These are phyloP conservation scores for Semaprochilodus insignis DNA, from an alignment of 2,797 vertebrate genomes.

Conservation along the genomic window DNA sequence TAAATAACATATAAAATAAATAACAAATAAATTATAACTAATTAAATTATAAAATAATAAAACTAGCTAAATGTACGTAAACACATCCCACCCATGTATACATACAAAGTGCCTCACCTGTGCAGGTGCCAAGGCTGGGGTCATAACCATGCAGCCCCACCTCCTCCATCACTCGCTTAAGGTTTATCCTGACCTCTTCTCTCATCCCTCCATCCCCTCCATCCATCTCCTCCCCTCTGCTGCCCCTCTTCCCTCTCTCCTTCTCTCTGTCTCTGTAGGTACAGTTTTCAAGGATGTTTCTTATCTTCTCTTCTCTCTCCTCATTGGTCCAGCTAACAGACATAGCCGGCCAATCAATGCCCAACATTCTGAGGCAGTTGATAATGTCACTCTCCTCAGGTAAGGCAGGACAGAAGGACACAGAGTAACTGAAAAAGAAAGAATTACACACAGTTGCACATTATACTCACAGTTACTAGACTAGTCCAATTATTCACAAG, in stretches of 20 bases:
- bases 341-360: conserved; percentile 82
- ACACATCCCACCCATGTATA: not conserved
- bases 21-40: no score
- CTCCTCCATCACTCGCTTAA: conserved; percentile 84
- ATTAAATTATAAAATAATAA: no score
- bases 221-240: conserved; percentile 65
- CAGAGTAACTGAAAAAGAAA: conserved; percentile 61
- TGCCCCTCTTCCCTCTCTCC: conserved; percentile 68
- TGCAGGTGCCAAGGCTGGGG: conserved; percentile 85
- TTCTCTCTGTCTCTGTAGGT: conserved; percentile 73
- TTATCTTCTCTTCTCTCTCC: conserved; percentile 73
- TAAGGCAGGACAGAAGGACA: conserved; percentile 82
- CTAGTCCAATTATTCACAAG: not conserved
- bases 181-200: conserved; percentile 76
- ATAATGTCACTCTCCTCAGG: conserved; percentile 73
- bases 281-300: conserved; percentile 72
- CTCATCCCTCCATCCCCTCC: conserved; percentile 64
- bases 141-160: conserved; percentile 86
- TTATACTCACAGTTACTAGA: not conserved
- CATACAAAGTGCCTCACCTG: conserved; percentile 76
- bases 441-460: conserved; percentile 3
- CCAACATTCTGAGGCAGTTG: conserved; percentile 79
- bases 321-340: conserved; percentile 60
- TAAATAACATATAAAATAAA: no score
- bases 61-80: not conserved